Conservation (phyloP, 2,888 invertebrate species). For the Catocala sponsa region DNA sequence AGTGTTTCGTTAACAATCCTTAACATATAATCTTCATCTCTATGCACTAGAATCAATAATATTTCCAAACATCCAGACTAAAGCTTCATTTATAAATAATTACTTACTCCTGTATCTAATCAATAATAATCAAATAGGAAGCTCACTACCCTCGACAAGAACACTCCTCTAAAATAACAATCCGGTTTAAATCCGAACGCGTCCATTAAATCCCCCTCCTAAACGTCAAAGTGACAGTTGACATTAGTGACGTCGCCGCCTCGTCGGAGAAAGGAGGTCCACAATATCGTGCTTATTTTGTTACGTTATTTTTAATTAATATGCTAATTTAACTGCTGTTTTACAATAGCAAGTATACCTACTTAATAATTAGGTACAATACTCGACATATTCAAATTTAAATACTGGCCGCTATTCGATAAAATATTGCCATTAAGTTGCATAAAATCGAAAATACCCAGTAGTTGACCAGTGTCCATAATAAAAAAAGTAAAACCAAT, state of each 20-base stretch:
- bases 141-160: conserved; percentile 43
- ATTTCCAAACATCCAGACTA: no score
- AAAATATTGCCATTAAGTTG: neutral
- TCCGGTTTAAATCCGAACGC: conserved; percentile 74
- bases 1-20: no score
- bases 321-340: conserved; percentile 25
- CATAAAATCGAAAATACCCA: neutral
- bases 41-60: no score
- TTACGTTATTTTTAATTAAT: conserved; percentile 40
- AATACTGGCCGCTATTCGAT: no score
- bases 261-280: conserved; percentile 40
- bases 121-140: conserved; percentile 48
- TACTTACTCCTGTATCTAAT: conserved; percentile 5
- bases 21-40: no score
- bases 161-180: conserved; percentile 69
- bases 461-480: conserved; percentile 25
- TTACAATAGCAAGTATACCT: conserved; percentile 5
- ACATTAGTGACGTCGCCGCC: conserved; percentile 68
- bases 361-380: neutral
- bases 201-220: conserved; percentile 70
- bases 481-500: conserved; percentile 39
- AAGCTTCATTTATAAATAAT: no score
- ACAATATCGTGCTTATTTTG: conserved; percentile 25
- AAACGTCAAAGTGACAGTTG: conserved; percentile 82
- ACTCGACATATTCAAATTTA: neutral